Evolutionary conservation across 2,888 invertebrate species (phyloP).

Genomic region (Athrips mouffetella): DNA sequence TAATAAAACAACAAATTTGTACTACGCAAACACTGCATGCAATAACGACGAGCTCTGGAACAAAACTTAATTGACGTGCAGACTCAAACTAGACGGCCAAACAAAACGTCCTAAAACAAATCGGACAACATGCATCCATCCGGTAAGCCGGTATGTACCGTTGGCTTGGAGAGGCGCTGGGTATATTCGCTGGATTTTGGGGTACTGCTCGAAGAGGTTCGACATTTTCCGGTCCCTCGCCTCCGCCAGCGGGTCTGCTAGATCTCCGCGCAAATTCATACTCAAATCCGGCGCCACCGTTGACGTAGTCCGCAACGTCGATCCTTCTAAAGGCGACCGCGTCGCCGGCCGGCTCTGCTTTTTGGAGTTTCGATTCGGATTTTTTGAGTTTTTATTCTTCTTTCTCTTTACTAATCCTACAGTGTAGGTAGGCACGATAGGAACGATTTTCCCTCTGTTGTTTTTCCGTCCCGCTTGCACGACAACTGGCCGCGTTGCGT

Average conservation of each 20-base stretch:
- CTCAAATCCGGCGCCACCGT: conserved; percentile 59
- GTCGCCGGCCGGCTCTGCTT: conserved; percentile 75
- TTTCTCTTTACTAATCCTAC: conserved; percentile 71
- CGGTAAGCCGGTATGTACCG: conserved; percentile 55
- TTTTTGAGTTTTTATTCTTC: conserved; percentile 78
- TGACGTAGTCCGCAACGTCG: conserved; percentile 53
- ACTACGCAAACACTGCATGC: conserved; percentile 65
- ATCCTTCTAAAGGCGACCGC: conserved; percentile 74
- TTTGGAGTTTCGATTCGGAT: conserved; percentile 69
- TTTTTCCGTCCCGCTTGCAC: conserved; percentile 64
- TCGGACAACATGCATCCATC: conserved; percentile 62
- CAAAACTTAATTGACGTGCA: conserved; percentile 62
- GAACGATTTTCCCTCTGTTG: conserved; percentile 56
- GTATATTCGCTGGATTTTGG: conserved; percentile 87
- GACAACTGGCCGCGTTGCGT: conserved; percentile 65
- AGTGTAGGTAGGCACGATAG: conserved; percentile 64
- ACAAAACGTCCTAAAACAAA: conserved; percentile 51
- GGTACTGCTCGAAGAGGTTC: conserved; percentile 84
- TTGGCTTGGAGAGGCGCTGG: conserved; percentile 80
- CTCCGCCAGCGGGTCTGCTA: conserved; percentile 62
- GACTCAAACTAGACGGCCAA: conserved; percentile 51
- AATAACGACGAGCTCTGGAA: conserved; percentile 50
- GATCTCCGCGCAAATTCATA: conserved; percentile 60
- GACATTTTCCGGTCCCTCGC: conserved; percentile 80
- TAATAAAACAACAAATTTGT: conserved; percentile 44